These are phyloP conservation scores for Calonectris borealis DNA, from an alignment of 2,113 vertebrate species.

Conservation along the genomic window DNA sequence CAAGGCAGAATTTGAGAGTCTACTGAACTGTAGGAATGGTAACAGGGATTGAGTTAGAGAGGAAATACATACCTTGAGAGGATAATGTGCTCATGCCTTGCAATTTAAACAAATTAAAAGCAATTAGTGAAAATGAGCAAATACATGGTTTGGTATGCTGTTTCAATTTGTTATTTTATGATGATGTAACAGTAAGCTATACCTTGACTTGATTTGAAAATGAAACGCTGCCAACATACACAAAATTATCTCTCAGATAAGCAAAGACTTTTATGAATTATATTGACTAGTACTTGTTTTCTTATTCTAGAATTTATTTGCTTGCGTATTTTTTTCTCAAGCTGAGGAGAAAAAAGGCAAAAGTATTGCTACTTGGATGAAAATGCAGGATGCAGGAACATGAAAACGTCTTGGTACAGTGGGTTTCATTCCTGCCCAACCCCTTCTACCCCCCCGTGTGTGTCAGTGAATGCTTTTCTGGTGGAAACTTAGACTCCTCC, in stretches of 20 bases:
- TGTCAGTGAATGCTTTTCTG: not conserved
- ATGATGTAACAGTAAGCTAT: not conserved
- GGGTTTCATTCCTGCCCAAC: not conserved
- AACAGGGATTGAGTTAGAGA: not conserved
- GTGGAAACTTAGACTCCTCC: not conserved
- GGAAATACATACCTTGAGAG: not conserved
- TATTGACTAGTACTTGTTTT: not conserved
- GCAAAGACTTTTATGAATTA: not conserved
- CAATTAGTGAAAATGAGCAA: not conserved
- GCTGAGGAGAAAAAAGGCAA: not conserved
- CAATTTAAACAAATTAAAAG: not conserved
- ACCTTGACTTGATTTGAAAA: not conserved
- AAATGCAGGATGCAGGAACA: not conserved
- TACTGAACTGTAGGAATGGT: not conserved
- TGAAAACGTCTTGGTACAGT: not conserved
- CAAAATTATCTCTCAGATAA: not conserved
- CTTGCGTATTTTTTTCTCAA: not conserved
- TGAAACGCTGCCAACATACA: not conserved
- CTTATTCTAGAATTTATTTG: not conserved
- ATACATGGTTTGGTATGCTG: not conserved
- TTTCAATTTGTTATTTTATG: not conserved
- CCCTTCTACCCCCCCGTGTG: not conserved
- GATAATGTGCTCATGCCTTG: not conserved
- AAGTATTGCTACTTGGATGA: not conserved
- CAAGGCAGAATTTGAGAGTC: not conserved